These are phyloP conservation scores for Astropecten irregularis DNA, from an alignment of 53 echinoderm and acorn worm species.

Conservation along the genomic window DNA sequence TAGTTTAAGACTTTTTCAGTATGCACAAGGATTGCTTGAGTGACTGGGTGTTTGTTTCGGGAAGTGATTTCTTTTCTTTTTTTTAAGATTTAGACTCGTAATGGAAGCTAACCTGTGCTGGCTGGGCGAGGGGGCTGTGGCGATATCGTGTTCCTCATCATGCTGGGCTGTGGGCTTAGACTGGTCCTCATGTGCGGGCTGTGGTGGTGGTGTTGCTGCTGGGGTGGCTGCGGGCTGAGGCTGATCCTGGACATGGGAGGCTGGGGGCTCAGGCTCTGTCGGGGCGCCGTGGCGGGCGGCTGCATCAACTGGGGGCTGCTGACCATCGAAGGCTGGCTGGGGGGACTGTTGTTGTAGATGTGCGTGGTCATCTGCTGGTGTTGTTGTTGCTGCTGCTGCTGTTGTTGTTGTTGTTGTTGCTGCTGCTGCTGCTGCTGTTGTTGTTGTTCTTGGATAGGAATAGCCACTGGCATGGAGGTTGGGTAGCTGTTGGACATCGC, in stretches of 20 bases:
- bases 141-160: constrained; percentile 82
- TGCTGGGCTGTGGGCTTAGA: constrained; percentile 94
- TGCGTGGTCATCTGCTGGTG: constrained; percentile 11
- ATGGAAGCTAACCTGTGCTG: constrained; percentile 99
- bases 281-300: constrained; percentile 75
- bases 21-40: too few relatives aligned
- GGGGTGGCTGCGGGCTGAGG: constrained; percentile 66
- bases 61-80: too few relatives aligned
- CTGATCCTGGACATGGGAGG: constrained; percentile 65
- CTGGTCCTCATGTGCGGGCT: constrained; percentile 82
- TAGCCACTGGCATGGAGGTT: constrained; percentile 87
- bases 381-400: constrained; percentile 42
- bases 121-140: constrained; percentile 96
- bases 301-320: constrained; percentile 92
- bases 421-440: constrained; percentile 2
- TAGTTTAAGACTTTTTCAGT: too few relatives aligned
- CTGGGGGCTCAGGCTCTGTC: constrained; percentile 88
- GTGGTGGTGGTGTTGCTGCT: constrained; percentile 67
- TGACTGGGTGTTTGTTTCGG: too few relatives aligned
- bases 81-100: too few relatives aligned
- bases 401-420: constrained; percentile 42
- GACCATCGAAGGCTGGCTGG: constrained; percentile 56
- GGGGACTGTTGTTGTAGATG: constrained; percentile 50
- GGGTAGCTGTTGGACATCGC: constrained; percentile 79
- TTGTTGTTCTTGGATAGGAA: constrained; percentile 68